Evolutionary conservation across 2,113 vertebrate genomes (phyloP).

Genomic region (Melanostigma gelatinosum): DNA sequence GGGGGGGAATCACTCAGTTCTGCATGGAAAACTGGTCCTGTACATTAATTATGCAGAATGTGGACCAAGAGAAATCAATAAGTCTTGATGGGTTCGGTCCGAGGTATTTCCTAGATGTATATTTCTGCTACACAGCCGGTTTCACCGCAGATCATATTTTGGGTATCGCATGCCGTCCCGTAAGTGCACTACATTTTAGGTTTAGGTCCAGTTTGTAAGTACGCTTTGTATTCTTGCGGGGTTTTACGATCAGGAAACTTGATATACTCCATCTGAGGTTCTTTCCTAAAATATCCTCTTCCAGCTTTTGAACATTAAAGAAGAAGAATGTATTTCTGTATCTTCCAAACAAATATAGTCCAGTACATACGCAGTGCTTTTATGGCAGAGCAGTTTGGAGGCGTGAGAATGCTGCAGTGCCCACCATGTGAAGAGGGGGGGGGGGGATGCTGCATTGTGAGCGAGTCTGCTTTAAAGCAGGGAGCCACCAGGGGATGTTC

Average conservation of each 20-base stretch:
- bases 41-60: slow-evolving; percentile 68
- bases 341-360: not conserved
- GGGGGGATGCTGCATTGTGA: slow-evolving; percentile 62
- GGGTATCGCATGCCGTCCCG: not conserved
- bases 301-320: not conserved
- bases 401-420: slow-evolving; percentile 72
- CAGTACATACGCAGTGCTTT: slow-evolving; percentile 11
- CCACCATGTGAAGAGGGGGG: slow-evolving; percentile 30
- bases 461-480: slow-evolving; percentile 57
- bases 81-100: slow-evolving; percentile 29
- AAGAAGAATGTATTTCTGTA: not conserved
- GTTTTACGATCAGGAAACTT: not conserved
- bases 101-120: slow-evolving; percentile 45
- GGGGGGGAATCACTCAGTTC: slow-evolving; percentile 45
- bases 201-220: not conserved
- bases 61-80: slow-evolving; percentile 61
- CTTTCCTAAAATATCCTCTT: not conserved
- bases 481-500: slow-evolving; percentile 55
- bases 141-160: slow-evolving; percentile 1
- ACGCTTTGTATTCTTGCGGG: not conserved
- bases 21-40: slow-evolving; percentile 49
- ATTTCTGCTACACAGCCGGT: slow-evolving; percentile 4
- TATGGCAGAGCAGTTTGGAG: slow-evolving; percentile 36
- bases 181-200: not conserved
- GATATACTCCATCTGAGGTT: not conserved